Evolutionary conservation across 1,140 invertebrate species (phyloP), one percentile per base, ranked within the genome.

Genomic region (Oscheius sp.): DNA sequence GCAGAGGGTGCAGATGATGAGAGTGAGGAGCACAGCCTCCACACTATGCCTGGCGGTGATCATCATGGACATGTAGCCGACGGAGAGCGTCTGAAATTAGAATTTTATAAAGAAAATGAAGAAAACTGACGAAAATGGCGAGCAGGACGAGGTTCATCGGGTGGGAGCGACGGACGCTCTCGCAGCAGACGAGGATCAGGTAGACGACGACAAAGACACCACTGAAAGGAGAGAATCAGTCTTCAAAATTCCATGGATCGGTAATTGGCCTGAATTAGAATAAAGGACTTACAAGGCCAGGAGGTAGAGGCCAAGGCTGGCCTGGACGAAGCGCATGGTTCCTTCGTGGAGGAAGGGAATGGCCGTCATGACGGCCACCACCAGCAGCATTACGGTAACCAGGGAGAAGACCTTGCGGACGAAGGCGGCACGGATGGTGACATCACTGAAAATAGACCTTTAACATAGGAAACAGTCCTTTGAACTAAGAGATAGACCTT

Each of bases 131-230:
- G 28, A 82, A 69, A 64, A 82, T 77, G 0, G 42, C 79, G n/a
- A 79, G 80, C 2, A 74, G 70, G 63, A 82, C 83, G 10, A 82
- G 59, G 42, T 82, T 82, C 0, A 68, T 52, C 18, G 81, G 81
- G 45, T 78, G 81, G 2, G 35, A 45, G 1, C 81, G 69, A 35
- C 81, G 79, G 34, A 82, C 79, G 38, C 52, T 63, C 59, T 83
- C 81, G 73, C 81, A 82, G 68, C 81, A 82, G 36, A 84, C 75
- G 26, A 82, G 69, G 28, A 68, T 81, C 26, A 82, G 61, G 55
- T 84, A 83, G 13, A 81, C 75, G n/a, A 81, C 78, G 18, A 81
- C 32, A 32, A 82, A 83, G 13, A 67, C 68, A 45, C 63, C 59
- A 36, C 77, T 79, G 79, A 78, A 79, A 78, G 20, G 15, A n/a